Evolutionary conservation across 1,140 invertebrate genomes (phyloP).

Genomic region (Hestina assimilis): DNA sequence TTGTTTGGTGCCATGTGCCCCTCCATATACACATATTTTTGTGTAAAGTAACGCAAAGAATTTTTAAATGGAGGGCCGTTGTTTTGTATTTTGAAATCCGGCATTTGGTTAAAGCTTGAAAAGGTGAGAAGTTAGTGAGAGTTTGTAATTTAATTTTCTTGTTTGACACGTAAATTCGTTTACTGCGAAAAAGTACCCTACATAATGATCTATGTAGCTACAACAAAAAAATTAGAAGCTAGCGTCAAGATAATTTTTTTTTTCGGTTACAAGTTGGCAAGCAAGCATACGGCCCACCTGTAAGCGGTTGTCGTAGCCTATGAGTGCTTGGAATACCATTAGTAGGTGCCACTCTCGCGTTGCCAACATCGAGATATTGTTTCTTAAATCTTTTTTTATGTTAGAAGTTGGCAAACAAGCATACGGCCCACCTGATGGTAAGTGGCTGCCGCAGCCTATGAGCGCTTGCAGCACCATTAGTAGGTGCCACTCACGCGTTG

Average conservation of each 20-base stretch:
- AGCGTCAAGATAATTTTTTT: slow-evolving; percentile 38
- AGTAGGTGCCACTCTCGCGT: too few relatives aligned
- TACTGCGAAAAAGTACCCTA: slow-evolving; percentile 63
- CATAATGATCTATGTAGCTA: slow-evolving; percentile 50
- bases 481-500: too few relatives aligned
- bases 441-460: too few relatives aligned
- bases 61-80: slow-evolving; percentile 59
- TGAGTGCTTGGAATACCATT: too few relatives aligned
- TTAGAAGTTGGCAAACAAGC: too few relatives aligned
- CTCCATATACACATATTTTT: slow-evolving; percentile 64
- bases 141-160: slow-evolving; percentile 75
- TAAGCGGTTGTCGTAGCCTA: too few relatives aligned
- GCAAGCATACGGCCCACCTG: too few relatives aligned
- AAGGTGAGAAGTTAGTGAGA: slow-evolving; percentile 61
- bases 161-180: slow-evolving; percentile 72
- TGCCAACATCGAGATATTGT: too few relatives aligned
- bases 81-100: slow-evolving; percentile 52
- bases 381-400: too few relatives aligned
- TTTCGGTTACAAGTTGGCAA: too few relatives aligned
- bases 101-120: slow-evolving; percentile 47
- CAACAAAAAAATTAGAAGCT: slow-evolving; percentile 37
- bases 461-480: too few relatives aligned
- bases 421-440: too few relatives aligned
- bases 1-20: slow-evolving; percentile 58
- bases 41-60: slow-evolving; percentile 58